Base-by-base conservation (phyloP, 2,113 vertebrate genomes). In the Daboia siamensis region DNA sequence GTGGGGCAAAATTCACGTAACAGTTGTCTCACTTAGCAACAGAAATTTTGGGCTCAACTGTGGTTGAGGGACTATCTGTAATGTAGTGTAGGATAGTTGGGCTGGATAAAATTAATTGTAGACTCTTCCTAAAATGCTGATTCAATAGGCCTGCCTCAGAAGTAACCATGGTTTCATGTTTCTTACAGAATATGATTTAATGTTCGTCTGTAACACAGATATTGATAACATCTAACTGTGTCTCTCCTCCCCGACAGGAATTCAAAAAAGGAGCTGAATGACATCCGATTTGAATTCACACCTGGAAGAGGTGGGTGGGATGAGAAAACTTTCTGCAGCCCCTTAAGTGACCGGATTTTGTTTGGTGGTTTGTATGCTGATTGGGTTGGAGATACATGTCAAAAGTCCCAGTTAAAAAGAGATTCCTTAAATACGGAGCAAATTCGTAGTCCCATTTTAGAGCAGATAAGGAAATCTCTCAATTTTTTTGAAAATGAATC, bases 251-350 rank as follows among this genome's bases (percentile, higher is more conserved):
- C 94, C 86, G 17, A 10, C 95, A 99, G 99, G 97, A 99, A 99
- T 98, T 98, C 98, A 92, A 99, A 99, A 97, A 99, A 99, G 97
- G 99, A 99, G 94, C 98, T 99, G 88, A 99, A 99, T 93, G 99
- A 99, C 96, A 99, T 99, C 95, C 98, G 99, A 96, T 99, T 99
- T 96, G 99, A 99, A 96, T 99, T 99, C 93, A 99, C 99, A 97
- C 99, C 99, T 92, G 99, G 99, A 89, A 99, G 99, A 99, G 99
- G 99, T 99, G 74, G 98, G 98, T 26, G 57, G 17, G 90, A 20
- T 84, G 3, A 11, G 5, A 56, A 48, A 80, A 44, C 6, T 33
- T 80, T 80, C 10, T 39, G 15, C 4, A 20, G 5, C 13, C 1
- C 21, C 2, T 26, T 86, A 15, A 15, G 26, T 48, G 8, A n/a